Evolutionary conservation across 2,888 invertebrate species (phyloP).

Genomic region (Polyommatus iphigenia): DNA sequence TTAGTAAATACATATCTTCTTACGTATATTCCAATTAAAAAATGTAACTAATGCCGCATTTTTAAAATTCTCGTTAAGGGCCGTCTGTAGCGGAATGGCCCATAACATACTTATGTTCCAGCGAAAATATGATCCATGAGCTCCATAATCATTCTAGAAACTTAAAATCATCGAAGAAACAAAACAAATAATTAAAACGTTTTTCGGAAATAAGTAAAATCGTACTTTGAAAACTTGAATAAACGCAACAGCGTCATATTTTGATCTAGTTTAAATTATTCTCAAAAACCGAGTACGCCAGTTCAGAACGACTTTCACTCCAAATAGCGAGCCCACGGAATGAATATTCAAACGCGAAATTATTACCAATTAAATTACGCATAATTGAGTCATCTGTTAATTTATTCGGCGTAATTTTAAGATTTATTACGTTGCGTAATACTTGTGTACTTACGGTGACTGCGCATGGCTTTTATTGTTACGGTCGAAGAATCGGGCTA

Average conservation of each 20-base stretch:
- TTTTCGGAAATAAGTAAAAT: too few relatives aligned
- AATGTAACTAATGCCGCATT: too few relatives aligned
- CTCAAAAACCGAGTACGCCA: background rate
- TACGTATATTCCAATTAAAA: too few relatives aligned
- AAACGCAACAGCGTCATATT: background rate
- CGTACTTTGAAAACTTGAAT: background rate
- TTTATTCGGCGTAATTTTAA: slow-evolving; percentile 16
- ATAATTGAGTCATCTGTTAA: slow-evolving; percentile 20
- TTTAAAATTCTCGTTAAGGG: too few relatives aligned
- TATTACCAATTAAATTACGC: slow-evolving; percentile 18
- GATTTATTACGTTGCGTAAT: background rate
- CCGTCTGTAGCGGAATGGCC: too few relatives aligned
- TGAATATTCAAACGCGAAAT: slow-evolving; percentile 28
- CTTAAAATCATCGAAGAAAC: too few relatives aligned
- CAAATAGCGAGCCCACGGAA: slow-evolving; percentile 2
- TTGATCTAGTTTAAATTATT: background rate
- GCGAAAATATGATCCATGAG: background rate
- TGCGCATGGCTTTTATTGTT: slow-evolving; percentile 12
- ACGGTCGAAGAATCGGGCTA: slow-evolving; percentile 20
- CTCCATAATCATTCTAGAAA: too few relatives aligned
- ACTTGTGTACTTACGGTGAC: background rate
- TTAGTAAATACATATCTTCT: too few relatives aligned
- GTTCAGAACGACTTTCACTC: slow-evolving; percentile 21
- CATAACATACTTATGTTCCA: background rate
- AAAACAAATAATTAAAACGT: too few relatives aligned